phyloP scores from a whole-genome alignment of 1,140 invertebrate species.

The Drosophila ironensis region DNA sequence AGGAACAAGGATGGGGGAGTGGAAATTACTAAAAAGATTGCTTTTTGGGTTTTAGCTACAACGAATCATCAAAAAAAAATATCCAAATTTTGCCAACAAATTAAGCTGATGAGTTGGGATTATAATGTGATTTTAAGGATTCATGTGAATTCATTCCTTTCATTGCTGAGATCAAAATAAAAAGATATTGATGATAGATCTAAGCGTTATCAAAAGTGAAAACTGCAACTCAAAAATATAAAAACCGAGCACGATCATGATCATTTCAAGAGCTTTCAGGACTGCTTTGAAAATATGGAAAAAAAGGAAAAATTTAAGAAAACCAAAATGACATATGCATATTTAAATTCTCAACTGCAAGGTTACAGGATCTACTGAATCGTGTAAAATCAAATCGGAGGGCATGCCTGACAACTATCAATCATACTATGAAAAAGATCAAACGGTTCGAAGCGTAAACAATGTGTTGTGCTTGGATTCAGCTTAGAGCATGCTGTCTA shows the following conservation, averaged over 20 bases:
- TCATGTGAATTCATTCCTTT: too few species aligned
- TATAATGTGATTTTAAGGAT: neutral
- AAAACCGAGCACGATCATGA: too few species aligned
- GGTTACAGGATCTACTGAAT: neutral
- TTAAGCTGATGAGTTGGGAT: neutral
- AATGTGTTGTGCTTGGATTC: conserved; percentile 27
- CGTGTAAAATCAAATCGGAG: conserved; percentile 1
- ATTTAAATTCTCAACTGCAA: neutral
- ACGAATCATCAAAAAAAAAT: conserved; percentile 1
- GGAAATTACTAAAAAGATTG: neutral
- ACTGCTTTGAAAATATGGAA: neutral
- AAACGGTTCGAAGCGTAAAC: neutral
- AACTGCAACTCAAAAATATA: too few species aligned
- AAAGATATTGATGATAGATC: too few species aligned
- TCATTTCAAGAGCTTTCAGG: neutral
- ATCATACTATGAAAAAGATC: neutral
- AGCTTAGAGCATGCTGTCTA: conserved; percentile 33
- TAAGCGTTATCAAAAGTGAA: too few species aligned
- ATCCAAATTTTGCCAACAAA: neutral
- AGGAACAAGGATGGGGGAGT: neutral
- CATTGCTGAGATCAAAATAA: too few species aligned
- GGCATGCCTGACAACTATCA: conserved; percentile 14
- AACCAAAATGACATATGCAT: neutral
- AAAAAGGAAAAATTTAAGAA: neutral
- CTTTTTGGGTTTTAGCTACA: conserved; percentile 1